These are phyloP conservation scores for Lampris megalopsis DNA, from an alignment of 2,113 vertebrate species.

Conservation along the genomic window DNA sequence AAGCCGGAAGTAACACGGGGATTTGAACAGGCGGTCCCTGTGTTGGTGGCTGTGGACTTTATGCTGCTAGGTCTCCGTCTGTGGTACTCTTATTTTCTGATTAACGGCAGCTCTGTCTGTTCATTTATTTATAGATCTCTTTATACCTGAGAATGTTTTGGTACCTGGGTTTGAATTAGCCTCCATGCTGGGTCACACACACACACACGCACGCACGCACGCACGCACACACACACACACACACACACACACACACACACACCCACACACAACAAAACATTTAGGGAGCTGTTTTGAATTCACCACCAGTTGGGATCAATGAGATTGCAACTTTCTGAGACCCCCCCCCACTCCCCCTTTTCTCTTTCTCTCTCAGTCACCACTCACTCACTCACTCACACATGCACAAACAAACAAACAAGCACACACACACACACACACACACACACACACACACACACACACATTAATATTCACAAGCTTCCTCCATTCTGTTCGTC, in stretches of 20 bases:
- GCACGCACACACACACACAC: neutral
- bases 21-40: too few relatives aligned
- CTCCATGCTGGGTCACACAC: neutral
- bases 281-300: constrained; percentile 21
- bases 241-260: neutral
- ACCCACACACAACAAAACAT: neutral
- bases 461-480: neutral
- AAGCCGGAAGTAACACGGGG: too few relatives aligned
- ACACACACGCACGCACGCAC: constrained; percentile 5
- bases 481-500: constrained; percentile 13
- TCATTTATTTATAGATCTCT: constrained; percentile 29
- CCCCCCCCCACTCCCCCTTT: constrained; percentile 6
- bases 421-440: neutral
- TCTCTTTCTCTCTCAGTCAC: neutral
- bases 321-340: constrained; percentile 12
- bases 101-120: constrained; percentile 5
- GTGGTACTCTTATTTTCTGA: constrained; percentile 50
- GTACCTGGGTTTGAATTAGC: neutral
- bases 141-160: neutral
- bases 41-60: too few relatives aligned
- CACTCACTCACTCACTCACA: constrained; percentile 1
- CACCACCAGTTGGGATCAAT: constrained; percentile 21
- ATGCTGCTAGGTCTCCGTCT: too few relatives aligned
- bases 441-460: constrained; percentile 11
- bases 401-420: constrained; percentile 6